Evolutionary conservation across 2,888 invertebrate species (phyloP).

Genomic region (Steromphala cineraria): DNA sequence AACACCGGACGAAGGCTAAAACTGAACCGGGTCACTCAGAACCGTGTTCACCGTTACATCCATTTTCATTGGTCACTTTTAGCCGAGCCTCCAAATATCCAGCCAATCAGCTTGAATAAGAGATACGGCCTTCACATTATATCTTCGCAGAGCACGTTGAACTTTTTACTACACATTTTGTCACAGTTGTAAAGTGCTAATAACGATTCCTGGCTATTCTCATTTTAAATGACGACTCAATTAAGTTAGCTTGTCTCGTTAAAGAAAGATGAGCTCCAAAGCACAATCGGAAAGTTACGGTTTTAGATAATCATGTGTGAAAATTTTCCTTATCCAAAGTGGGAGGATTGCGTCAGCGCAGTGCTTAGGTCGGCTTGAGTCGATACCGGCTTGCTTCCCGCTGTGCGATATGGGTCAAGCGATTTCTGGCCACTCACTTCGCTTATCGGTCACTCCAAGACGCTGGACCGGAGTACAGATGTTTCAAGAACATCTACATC

Average conservation of each 20-base stretch:
- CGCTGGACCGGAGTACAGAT: too few relatives aligned
- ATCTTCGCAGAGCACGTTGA: background rate
- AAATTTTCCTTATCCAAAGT: background rate
- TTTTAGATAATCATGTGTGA: background rate
- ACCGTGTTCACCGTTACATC: background rate
- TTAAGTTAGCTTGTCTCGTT: background rate
- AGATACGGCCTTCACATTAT: conserved; percentile 2
- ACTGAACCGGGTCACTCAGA: conserved; percentile 6
- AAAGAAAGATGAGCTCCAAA: background rate
- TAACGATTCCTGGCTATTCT: background rate
- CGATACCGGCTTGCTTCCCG: background rate
- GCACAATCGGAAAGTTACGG: background rate
- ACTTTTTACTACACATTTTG: conserved; percentile 2
- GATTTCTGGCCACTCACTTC: background rate
- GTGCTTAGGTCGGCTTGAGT: background rate
- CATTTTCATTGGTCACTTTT: background rate
- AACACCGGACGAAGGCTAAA: conserved; percentile 1
- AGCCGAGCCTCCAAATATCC: background rate
- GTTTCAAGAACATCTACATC: too few relatives aligned
- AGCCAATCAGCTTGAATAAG: background rate
- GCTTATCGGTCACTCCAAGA: too few relatives aligned
- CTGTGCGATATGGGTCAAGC: background rate
- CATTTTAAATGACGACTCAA: background rate
- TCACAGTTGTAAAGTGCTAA: background rate
- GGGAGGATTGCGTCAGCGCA: background rate